phyloP scores from a whole-genome alignment of 2,888 invertebrate genomes.

The Drosophila nigricruria region DNA sequence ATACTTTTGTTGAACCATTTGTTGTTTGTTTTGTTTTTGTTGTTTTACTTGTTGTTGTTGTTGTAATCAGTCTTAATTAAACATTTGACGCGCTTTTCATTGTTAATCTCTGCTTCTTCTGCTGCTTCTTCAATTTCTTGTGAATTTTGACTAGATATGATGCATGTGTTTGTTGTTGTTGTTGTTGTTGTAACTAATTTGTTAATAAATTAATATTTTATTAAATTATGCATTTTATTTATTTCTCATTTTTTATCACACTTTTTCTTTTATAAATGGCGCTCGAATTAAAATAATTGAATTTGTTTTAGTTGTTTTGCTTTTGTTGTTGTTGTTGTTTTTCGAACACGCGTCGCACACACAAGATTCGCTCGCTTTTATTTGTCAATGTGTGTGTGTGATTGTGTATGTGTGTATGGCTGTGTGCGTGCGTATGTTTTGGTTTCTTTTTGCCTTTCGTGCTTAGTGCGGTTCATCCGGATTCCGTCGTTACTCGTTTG shows the following conservation, averaged over 20 bases:
- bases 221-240: slow-evolving; percentile 34
- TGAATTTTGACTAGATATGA: slow-evolving; percentile 82
- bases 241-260: slow-evolving; percentile 56
- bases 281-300: slow-evolving; percentile 49
- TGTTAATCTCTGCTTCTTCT: slow-evolving; percentile 36
- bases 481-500: slow-evolving; percentile 84
- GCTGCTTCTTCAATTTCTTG: slow-evolving; percentile 39
- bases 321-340: slow-evolving; percentile 30
- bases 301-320: slow-evolving; percentile 34
- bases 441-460: slow-evolving; percentile 39
- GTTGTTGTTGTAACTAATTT: slow-evolving; percentile 33
- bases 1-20: slow-evolving; percentile 84
- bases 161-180: slow-evolving; percentile 51
- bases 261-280: slow-evolving; percentile 63
- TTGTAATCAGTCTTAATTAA: slow-evolving; percentile 79
- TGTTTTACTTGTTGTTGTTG: slow-evolving; percentile 33
- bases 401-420: slow-evolving; percentile 11
- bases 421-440: slow-evolving; percentile 44
- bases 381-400: slow-evolving; percentile 32
- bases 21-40: slow-evolving; percentile 62
- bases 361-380: slow-evolving; percentile 60
- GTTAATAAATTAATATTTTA: slow-evolving; percentile 32
- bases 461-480: slow-evolving; percentile 69
- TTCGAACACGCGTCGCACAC: slow-evolving; percentile 68
- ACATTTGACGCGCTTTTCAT: slow-evolving; percentile 59